Evolutionary conservation across 2,888 invertebrate species (phyloP), one percentile per base, ranked within the genome.

Genomic region (Dione vanillae): DNA sequence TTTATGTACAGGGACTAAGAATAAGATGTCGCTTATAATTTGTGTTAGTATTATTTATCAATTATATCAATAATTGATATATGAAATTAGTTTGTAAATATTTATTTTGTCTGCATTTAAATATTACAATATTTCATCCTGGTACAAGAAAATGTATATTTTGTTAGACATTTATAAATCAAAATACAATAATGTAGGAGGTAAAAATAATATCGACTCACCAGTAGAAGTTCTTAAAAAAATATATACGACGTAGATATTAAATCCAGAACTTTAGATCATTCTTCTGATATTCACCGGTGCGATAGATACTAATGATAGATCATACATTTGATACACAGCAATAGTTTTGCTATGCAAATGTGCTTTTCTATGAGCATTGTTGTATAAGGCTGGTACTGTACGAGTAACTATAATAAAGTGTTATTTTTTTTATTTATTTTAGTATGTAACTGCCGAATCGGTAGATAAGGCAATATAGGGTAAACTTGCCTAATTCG

Each of bases 251-350:
- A 40, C 37, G 40, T 37, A 51, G 40, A 14, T 11, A 14, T 64
- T 51, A 10, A 52, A 62, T 16, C 20, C 19, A 62, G 59, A 43
- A 65, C n/a, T 61, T 52, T 54, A 72, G 69, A 64, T 72, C 20
- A 45, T 54, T 62, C 56, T 62, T 69, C 61, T 56, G 62, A 58
- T 72, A 69, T 66, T 61, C 67, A 69, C 43, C 59, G 16, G 69
- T 54, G 20, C 52, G 67, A 70, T 41, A 70, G 68, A 62, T 66
- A 51, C 66, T 72, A 69, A 72, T 72, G 67, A 70, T 70, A 70
- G 59, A 59, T 52, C 52, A 61, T 40, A 27, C 47, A 52, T 62
- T 61, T 54, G 68, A 61, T 65, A 65, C 64, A 68, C 59, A 35
- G 61, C 68, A 27, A 65, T 49, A 65, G 65, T 69, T 71, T 71